These are phyloP conservation scores for Podotricha telesiphe DNA, from an alignment of 2,888 invertebrate genomes.

Conservation along the genomic window DNA sequence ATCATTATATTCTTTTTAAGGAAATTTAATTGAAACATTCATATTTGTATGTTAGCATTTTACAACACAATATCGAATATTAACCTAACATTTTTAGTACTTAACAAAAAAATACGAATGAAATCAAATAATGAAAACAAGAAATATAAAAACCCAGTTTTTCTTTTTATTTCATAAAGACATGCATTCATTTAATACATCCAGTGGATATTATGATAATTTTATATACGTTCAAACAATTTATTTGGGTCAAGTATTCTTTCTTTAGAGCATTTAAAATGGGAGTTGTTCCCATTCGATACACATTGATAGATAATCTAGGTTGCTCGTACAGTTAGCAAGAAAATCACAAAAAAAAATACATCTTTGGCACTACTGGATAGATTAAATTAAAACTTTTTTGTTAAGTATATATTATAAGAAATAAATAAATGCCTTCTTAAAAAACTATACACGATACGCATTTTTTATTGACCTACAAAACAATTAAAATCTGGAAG, in stretches of 20 bases:
- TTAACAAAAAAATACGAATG: too few species aligned
- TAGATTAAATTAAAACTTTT: too few species aligned
- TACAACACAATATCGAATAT: too few species aligned
- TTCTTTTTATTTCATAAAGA: not conserved
- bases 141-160: not conserved
- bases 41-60: too few species aligned
- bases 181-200: slow-evolving; percentile 39
- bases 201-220: slow-evolving; percentile 36
- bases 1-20: too few species aligned
- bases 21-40: too few species aligned
- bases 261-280: slow-evolving; percentile 50
- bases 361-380: not conserved
- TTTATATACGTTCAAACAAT: slow-evolving; percentile 33
- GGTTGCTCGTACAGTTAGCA: slow-evolving; percentile 40
- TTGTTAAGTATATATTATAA: too few species aligned
- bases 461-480: too few species aligned
- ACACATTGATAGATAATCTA: slow-evolving; percentile 42
- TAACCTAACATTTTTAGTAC: too few species aligned
- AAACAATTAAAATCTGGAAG: too few species aligned
- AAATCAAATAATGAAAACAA: not conserved
- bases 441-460: too few species aligned
- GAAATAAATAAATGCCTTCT: too few species aligned
- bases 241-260: slow-evolving; percentile 54
- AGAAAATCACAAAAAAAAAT: slow-evolving; percentile 17
- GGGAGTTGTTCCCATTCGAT: slow-evolving; percentile 49